phyloP scores from a whole-genome alignment of 2,113 vertebrate species.

The Mus spicilegus region DNA sequence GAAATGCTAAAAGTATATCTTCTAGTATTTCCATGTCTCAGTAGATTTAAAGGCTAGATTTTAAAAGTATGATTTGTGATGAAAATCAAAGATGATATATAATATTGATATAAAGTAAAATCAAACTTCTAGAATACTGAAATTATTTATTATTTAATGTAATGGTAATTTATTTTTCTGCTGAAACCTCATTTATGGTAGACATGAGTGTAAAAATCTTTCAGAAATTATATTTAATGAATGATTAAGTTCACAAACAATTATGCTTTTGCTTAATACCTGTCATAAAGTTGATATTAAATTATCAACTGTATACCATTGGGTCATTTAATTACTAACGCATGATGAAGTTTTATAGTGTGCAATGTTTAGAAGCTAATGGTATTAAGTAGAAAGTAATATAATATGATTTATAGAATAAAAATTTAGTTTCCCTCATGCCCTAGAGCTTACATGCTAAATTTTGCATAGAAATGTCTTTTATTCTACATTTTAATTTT shows the following conservation, averaged over 20 bases:
- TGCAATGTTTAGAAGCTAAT: conserved; percentile 25
- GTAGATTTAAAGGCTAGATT: not conserved
- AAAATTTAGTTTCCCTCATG: not conserved
- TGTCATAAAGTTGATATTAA: conserved; percentile 25
- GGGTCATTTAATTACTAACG: conserved; percentile 40
- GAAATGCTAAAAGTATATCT: not conserved
- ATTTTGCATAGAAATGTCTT: not conserved
- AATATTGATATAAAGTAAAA: not conserved
- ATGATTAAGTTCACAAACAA: conserved; percentile 19
- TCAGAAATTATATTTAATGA: conserved; percentile 50
- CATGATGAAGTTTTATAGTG: not conserved
- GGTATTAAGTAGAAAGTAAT: conserved; percentile 16
- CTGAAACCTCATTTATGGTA: not conserved
- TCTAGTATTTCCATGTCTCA: not conserved
- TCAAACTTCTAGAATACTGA: not conserved
- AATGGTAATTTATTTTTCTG: not conserved
- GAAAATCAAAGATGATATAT: not conserved
- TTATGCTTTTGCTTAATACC: conserved; percentile 47
- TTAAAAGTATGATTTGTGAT: not conserved
- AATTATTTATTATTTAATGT: not conserved
- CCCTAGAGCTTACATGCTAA: not conserved
- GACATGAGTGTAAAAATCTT: conserved; percentile 1
- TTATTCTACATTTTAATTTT: not conserved
- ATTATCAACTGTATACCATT: conserved; percentile 2
- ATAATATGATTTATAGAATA: not conserved